phyloP scores from a whole-genome alignment of 2,113 vertebrate genomes.

The Pycnonotus jocosus region DNA sequence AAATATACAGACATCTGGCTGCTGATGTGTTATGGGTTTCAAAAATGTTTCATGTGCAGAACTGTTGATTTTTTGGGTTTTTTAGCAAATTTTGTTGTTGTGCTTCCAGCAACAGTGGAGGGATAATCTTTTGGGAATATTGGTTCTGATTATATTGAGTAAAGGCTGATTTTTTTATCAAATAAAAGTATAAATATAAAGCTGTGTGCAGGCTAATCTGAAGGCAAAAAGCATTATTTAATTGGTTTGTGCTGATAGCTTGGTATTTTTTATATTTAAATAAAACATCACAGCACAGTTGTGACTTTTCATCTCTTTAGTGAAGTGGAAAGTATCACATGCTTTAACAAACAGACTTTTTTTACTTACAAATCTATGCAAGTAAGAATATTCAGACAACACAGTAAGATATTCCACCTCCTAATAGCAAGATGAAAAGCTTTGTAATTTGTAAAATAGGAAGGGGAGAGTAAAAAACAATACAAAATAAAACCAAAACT shows the following conservation, averaged over 20 bases:
- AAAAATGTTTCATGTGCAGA: neutral
- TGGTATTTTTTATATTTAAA: conserved; percentile 11
- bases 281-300: conserved; percentile 17
- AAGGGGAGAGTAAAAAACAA: neutral
- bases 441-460: neutral
- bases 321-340: neutral
- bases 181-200: neutral
- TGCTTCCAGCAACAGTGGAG: neutral
- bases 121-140: neutral
- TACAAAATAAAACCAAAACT: neutral
- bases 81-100: neutral
- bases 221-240: conserved; percentile 1
- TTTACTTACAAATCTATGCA: neutral
- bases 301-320: conserved; percentile 12
- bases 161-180: neutral
- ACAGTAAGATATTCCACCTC: neutral
- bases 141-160: neutral
- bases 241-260: neutral
- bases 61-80: neutral
- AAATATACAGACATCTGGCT: neutral
- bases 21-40: neutral
- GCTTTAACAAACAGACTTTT: neutral
- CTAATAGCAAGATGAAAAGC: neutral
- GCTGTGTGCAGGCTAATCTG: neutral
- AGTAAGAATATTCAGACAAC: neutral